Conservation (phyloP, 2,797 vertebrate species). For the Mionectes olivaceus region DNA sequence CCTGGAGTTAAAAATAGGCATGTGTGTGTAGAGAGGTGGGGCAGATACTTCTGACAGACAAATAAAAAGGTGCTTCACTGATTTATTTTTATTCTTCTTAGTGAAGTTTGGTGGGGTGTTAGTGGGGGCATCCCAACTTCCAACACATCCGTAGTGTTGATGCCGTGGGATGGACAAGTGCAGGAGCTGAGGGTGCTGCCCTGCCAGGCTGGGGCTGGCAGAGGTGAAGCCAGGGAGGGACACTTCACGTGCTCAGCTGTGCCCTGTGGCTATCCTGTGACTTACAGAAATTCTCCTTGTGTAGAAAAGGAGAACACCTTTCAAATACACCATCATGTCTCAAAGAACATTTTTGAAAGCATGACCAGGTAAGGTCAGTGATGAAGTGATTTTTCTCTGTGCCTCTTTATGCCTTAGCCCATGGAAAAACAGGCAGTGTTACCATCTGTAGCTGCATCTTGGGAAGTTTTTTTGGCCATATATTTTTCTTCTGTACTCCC, state of each 20-base stretch:
- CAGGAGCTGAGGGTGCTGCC: neutral
- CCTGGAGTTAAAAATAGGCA: slow-evolving; percentile 12
- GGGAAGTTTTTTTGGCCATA: neutral
- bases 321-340: neutral
- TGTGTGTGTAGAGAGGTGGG: neutral
- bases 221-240: neutral
- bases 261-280: rapidly evolving
- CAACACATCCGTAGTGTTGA: rapidly evolving
- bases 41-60: neutral
- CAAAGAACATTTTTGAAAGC: neutral
- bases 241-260: rapidly evolving
- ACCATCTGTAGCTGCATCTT: neutral
- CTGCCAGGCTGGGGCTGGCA: neutral
- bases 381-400: neutral
- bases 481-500: neutral
- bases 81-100: no score
- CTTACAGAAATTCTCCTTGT: neutral
- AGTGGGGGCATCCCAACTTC: neutral
- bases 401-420: neutral
- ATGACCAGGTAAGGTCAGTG: neutral
- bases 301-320: neutral
- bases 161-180: neutral
- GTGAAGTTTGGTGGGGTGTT: neutral
- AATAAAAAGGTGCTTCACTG: neutral
- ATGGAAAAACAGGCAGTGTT: neutral